Evolutionary conservation across 2,888 invertebrate genomes (phyloP).

Genomic region (Congeria kusceri): DNA sequence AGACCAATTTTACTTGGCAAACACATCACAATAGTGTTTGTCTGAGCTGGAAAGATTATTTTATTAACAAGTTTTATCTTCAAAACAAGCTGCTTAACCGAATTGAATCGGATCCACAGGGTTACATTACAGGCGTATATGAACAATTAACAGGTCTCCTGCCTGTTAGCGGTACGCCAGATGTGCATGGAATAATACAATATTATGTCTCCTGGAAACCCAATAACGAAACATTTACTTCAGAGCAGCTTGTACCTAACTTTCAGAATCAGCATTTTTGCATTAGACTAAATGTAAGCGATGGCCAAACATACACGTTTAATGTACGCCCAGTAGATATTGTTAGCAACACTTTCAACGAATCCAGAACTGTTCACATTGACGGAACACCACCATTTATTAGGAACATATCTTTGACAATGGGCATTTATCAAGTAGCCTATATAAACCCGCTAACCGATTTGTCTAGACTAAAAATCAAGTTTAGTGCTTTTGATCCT

Average conservation of each 20-base stretch:
- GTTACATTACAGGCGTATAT: slow-evolving; percentile 49
- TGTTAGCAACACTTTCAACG: slow-evolving; percentile 49
- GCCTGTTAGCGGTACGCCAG: slow-evolving; percentile 60
- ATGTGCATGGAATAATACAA: slow-evolving; percentile 57
- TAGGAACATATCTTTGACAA: background rate
- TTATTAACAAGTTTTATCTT: slow-evolving; percentile 17
- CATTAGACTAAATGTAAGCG: slow-evolving; percentile 29
- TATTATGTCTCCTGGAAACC: slow-evolving; percentile 39
- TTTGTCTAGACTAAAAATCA: background rate
- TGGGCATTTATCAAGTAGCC: background rate
- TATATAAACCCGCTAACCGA: background rate
- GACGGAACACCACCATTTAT: background rate
- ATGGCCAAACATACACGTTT: slow-evolving; percentile 59
- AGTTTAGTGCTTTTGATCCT: slow-evolving; percentile 9
- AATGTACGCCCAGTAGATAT: slow-evolving; percentile 60
- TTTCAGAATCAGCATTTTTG: slow-evolving; percentile 51
- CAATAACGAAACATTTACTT: background rate
- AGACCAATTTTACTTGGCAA: slow-evolving; percentile 4
- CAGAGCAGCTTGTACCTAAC: slow-evolving; percentile 20
- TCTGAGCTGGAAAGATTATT: slow-evolving; percentile 9
- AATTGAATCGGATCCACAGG: slow-evolving; percentile 45
- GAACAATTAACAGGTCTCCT: slow-evolving; percentile 62
- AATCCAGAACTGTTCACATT: slow-evolving; percentile 35
- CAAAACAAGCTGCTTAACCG: slow-evolving; percentile 45
- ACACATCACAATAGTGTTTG: slow-evolving; percentile 11